Conservation (phyloP, 2,113 vertebrate genomes). For the Oostethus manadensis region DNA sequence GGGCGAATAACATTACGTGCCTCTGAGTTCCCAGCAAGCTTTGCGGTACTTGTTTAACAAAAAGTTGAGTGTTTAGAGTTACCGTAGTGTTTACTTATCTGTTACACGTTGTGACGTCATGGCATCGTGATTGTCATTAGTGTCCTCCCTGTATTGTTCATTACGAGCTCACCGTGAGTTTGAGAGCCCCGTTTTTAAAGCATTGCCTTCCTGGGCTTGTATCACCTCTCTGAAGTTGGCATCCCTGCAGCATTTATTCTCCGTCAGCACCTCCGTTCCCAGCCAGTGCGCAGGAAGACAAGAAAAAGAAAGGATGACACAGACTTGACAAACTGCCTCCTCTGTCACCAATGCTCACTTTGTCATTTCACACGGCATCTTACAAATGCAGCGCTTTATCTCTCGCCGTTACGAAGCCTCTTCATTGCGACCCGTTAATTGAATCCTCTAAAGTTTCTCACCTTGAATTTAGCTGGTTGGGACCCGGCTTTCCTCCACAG, state of each 20-base stretch:
- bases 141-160: too few relatives aligned
- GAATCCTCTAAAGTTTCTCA: conserved; percentile 36
- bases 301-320: conserved; percentile 2
- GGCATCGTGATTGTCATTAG: too few relatives aligned
- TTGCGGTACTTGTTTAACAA: too few relatives aligned
- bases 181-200: too few relatives aligned
- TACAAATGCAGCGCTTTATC: conserved; percentile 31
- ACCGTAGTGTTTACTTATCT: too few relatives aligned
- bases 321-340: conserved; percentile 21
- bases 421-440: conserved; percentile 47
- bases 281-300: neutral
- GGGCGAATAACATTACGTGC: too few relatives aligned
- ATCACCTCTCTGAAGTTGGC: conserved; percentile 7
- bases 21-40: neutral
- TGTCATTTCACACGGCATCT: conserved; percentile 26
- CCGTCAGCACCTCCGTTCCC: conserved; percentile 7
- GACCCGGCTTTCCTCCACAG: conserved; percentile 20
- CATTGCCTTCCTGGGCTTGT: neutral
- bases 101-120: too few relatives aligned
- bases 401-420: conserved; percentile 5
- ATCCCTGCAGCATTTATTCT: conserved; percentile 12
- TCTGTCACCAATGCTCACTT: conserved; percentile 29
- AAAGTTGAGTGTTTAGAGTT: too few relatives aligned
- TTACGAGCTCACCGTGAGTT: too few relatives aligned
- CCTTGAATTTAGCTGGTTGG: conserved; percentile 44